Percentiles rank a stretch among this genome's conserved stretches.
These are phyloP conservation scores for Lagopus leucura DNA, from an alignment of 2,113 vertebrate genomes.

Conservation along the genomic window DNA sequence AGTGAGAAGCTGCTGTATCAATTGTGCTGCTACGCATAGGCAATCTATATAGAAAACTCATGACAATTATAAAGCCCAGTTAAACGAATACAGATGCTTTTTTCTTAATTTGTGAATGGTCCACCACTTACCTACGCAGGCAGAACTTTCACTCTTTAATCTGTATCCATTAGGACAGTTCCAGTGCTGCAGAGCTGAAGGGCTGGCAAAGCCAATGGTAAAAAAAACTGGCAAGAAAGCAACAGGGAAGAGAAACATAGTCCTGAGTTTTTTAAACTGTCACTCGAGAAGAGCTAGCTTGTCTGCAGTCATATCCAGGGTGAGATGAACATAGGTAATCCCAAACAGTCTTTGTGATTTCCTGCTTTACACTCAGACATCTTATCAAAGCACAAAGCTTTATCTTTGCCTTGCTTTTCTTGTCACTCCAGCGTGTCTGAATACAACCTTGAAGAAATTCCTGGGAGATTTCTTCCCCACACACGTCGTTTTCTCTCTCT, in stretches of 20 bases:
- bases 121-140: conserved; percentile 84
- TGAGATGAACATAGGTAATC: conserved; percentile 39
- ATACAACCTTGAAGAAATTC: conserved; percentile 58
- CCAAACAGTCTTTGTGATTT: conserved; percentile 31
- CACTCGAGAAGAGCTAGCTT: conserved; percentile 54
- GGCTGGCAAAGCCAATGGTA: conserved; percentile 62
- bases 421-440: conserved; percentile 44
- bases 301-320: conserved; percentile 69
- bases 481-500: not conserved
- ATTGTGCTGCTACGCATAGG: not conserved
- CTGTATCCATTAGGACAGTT: conserved; percentile 64
- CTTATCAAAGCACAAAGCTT: conserved; percentile 50
- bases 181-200: conserved; percentile 52
- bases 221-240: conserved; percentile 75
- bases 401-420: conserved; percentile 50
- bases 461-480: conserved; percentile 43
- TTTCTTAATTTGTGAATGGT: not conserved
- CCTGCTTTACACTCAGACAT: conserved; percentile 62
- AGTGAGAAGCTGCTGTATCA: not conserved
- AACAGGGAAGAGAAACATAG: conserved; percentile 79
- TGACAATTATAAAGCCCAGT: not conserved
- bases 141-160: conserved; percentile 59
- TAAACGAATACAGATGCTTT: not conserved
- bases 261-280: conserved; percentile 55
- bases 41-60: not conserved